Base-by-base conservation (phyloP, 2,797 vertebrate species). In the Rachycentron canadum region DNA sequence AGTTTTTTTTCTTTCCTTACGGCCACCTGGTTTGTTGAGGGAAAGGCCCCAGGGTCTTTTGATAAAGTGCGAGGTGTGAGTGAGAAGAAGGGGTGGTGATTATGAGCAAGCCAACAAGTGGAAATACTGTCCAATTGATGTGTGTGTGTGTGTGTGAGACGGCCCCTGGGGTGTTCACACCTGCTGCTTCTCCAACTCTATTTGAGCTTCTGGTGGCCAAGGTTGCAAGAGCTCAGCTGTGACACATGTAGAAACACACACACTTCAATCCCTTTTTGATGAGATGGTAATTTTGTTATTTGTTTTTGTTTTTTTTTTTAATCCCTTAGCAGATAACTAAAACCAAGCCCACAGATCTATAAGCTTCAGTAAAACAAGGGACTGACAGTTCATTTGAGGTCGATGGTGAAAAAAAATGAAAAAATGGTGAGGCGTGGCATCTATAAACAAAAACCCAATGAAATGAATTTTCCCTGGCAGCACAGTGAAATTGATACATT, bases 221-320 rank as follows among this genome's bases (percentile, higher is more conserved):
- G 49, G 81, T 59, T 82, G 75, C 79, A 36, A 25, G 40, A 76
- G 65, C 62, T 77, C 80, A 85, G 76, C 81, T 70, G 77, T 69
- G 81, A 89, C 86, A 81, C 76, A 85, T 73, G 81, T 64, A 85
- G 71, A 86, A 76, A 58, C 78, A 76, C 73, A 83, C 65, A 70
- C 72, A 73, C 73, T 84, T 86, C 78, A 89, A 89, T 93, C 89
- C 86, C 78, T 89, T 91, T 91, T 92, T 91, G 89, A 93, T 92
- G 83, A 94, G 83, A 81, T 52, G 58, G 52, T 38, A 72, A 60
- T 40, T 76, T n/a, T n/a, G n/a, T n/a, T n/a, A n/a, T n/a, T n/a
- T n/a, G n/a, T n/a, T n/a, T n/a, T n/a, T n/a, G n/a, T n/a, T n/a
- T n/a, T 86, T 88, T 89, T 68, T 8, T 36, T 36, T n/a, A 16